Evolutionary conservation across 2,113 vertebrate species (phyloP).

Genomic region (Melanerpes aurifrons): DNA sequence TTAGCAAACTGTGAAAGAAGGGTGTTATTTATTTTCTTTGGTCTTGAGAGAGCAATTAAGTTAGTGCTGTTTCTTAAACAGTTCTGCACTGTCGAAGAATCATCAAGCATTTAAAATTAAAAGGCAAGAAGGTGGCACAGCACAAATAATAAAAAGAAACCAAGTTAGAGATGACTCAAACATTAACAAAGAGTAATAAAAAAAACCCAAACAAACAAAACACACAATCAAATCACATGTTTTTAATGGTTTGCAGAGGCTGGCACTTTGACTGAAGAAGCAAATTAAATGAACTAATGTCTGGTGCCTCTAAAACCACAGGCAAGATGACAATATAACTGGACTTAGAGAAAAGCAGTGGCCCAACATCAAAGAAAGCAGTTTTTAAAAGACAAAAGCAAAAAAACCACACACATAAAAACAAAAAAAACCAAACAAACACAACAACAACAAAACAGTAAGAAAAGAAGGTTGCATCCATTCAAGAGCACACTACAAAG

Average conservation of each 20-base stretch:
- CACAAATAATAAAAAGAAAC: background rate
- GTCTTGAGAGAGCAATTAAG: background rate
- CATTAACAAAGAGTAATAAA: background rate
- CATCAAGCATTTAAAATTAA: background rate
- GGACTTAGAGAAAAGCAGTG: conserved; percentile 14
- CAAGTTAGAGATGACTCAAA: background rate
- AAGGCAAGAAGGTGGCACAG: background rate
- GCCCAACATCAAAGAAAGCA: conserved; percentile 12
- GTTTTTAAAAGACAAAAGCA: background rate
- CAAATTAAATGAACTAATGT: background rate
- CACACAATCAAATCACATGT: background rate
- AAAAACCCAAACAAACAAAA: background rate
- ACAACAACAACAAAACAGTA: too few relatives aligned
- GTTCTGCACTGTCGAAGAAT: background rate
- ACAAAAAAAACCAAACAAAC: too few relatives aligned
- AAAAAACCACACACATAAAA: too few relatives aligned
- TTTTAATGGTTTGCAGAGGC: conserved; percentile 22
- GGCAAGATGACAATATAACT: conserved; percentile 8
- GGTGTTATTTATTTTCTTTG: background rate
- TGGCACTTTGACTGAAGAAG: background rate
- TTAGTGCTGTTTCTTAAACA: background rate
- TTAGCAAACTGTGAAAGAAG: background rate
- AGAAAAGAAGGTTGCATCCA: background rate
- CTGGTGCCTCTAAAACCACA: conserved; percentile 55
- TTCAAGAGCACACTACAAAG: background rate